phyloP scores from a whole-genome alignment of 2,797 vertebrate species.

The Pteronotus mesoamericanus region DNA sequence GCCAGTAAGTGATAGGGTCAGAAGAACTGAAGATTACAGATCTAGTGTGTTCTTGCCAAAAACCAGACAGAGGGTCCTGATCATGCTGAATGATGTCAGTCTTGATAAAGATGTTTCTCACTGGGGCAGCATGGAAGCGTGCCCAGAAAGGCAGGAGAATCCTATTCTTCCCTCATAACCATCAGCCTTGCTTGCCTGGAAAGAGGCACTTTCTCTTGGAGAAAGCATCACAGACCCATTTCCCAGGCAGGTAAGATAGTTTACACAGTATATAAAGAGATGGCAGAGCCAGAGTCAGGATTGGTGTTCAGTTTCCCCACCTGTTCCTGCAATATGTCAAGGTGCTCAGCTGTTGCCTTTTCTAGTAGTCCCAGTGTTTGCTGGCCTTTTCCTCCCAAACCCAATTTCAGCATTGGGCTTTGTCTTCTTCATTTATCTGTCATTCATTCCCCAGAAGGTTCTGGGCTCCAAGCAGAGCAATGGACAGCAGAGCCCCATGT shows the following conservation, averaged over 20 bases:
- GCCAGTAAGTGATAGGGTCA: background rate
- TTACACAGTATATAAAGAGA: background rate
- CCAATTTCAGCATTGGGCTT: background rate
- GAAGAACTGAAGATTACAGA: background rate
- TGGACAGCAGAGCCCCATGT: background rate
- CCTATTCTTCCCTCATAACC: background rate
- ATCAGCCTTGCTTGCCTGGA: background rate
- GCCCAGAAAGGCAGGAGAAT: background rate
- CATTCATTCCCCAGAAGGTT: too few relatives aligned
- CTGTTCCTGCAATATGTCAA: background rate
- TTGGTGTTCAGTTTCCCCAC: background rate
- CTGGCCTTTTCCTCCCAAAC: background rate
- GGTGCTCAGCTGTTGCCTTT: background rate
- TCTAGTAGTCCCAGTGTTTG: background rate
- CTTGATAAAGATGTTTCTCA: conserved; percentile 10
- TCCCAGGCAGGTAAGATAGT: background rate
- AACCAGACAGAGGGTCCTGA: background rate
- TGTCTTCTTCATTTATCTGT: too few relatives aligned
- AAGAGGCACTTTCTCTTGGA: background rate
- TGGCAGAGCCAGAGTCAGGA: background rate
- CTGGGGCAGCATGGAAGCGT: background rate
- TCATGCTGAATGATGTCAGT: background rate
- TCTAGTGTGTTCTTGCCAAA: background rate
- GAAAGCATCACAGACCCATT: background rate
- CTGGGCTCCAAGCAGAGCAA: background rate